Evolutionary conservation across 2,113 vertebrate genomes (phyloP).

Genomic region (Dasyornis broadbenti): DNA sequence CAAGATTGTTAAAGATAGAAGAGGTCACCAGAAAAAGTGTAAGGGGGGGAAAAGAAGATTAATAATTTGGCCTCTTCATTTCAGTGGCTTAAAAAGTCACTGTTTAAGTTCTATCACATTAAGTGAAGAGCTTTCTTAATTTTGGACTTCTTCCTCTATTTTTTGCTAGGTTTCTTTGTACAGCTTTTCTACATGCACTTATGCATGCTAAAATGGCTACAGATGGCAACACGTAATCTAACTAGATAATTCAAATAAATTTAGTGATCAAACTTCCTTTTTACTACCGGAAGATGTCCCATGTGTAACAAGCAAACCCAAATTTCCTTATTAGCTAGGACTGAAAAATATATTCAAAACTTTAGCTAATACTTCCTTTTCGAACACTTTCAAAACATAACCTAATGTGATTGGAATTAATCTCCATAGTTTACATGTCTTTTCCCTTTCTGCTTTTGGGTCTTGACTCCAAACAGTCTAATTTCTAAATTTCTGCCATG

Average conservation of each 20-base stretch:
- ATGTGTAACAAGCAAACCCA: neutral
- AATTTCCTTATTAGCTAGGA: neutral
- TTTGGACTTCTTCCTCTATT: neutral
- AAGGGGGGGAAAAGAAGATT: rapidly evolving
- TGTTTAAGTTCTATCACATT: neutral
- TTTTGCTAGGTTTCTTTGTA: neutral
- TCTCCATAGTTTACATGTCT: neutral
- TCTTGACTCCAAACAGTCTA: neutral
- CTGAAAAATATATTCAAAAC: neutral
- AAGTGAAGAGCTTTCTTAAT: neutral
- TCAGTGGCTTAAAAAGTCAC: neutral
- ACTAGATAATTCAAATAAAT: neutral
- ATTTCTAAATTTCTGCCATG: neutral
- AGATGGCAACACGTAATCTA: neutral
- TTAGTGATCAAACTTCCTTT: neutral
- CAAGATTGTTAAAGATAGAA: neutral
- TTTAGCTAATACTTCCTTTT: neutral
- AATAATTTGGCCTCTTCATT: neutral
- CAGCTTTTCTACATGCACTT: neutral
- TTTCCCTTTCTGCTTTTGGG: neutral
- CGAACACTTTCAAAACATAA: neutral
- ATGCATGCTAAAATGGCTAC: neutral
- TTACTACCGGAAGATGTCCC: neutral
- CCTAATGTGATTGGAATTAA: neutral
- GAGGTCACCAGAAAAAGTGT: neutral